Conservation (phyloP, 2,888 invertebrate species). For the Punctoribates punctum region DNA sequence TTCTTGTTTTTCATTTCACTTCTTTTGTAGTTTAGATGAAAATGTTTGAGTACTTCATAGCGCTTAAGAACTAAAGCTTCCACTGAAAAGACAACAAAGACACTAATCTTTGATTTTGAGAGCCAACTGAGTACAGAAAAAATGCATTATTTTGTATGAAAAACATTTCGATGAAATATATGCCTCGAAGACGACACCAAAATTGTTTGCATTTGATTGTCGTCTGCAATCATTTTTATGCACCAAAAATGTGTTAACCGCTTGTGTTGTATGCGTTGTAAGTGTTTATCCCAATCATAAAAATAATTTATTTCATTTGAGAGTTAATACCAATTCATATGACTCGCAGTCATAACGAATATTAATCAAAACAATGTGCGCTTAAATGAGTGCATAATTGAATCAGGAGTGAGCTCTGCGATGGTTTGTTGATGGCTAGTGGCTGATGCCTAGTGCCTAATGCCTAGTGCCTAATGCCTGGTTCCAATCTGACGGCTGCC, state of each 20-base stretch:
- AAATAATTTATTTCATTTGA: neutral
- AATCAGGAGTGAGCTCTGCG: neutral
- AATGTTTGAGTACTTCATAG: neutral
- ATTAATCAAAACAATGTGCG: conserved; percentile 32
- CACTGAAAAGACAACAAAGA: neutral
- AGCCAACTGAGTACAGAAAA: neutral
- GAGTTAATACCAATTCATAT: neutral
- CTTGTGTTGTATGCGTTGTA: neutral
- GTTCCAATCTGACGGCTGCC: too few species aligned
- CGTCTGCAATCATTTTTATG: neutral
- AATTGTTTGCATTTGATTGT: neutral
- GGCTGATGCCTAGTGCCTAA: too few species aligned
- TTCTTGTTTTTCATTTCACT: neutral
- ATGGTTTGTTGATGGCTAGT: too few species aligned
- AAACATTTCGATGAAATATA: neutral
- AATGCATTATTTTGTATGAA: conserved; percentile 2
- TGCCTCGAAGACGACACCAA: neutral
- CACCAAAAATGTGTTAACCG: conserved; percentile 20
- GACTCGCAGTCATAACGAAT: neutral
- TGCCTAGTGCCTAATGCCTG: too few species aligned
- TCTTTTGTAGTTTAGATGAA: neutral
- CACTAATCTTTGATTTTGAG: conserved; percentile 1
- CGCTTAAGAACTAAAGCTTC: neutral
- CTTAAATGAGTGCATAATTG: conserved; percentile 4
- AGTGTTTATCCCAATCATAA: neutral